A percentile compares a stretch with the other conserved stretches of the same genome.
Evolutionary conservation across 2,113 vertebrate genomes (phyloP).

Genomic region (Blennius ocellaris): DNA sequence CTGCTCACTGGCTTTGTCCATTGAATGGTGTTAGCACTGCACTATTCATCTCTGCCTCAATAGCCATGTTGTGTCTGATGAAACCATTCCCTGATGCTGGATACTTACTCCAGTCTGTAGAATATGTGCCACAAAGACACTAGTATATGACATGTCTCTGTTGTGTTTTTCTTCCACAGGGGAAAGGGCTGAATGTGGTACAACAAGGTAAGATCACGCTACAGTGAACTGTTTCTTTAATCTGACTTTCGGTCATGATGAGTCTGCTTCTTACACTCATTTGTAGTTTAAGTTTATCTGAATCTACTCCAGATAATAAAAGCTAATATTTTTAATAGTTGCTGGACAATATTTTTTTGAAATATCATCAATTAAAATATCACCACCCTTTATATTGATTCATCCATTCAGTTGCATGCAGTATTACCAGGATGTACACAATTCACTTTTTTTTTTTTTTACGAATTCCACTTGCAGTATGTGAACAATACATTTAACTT

Average conservation of each 20-base stretch:
- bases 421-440: too few relatives aligned
- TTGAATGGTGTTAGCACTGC: constrained; percentile 55
- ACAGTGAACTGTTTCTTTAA: constrained; percentile 20
- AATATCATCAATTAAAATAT: too few relatives aligned
- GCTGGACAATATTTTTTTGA: too few relatives aligned
- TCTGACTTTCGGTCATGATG: constrained; percentile 3
- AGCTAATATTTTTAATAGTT: not conserved
- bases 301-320: not conserved
- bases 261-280: constrained; percentile 13
- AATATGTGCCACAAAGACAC: constrained; percentile 49
- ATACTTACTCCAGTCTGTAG: constrained; percentile 45
- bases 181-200: constrained; percentile 96
- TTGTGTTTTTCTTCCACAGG: constrained; percentile 80
- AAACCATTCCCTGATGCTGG: constrained; percentile 34
- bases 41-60: constrained; percentile 73
- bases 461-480: not conserved
- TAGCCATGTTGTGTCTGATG: constrained; percentile 64
- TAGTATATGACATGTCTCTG: constrained; percentile 55
- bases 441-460: too few relatives aligned
- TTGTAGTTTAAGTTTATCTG: constrained; percentile 1
- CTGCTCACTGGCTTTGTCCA: constrained; percentile 67
- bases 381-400: too few relatives aligned
- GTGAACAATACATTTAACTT: not conserved
- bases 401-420: too few relatives aligned
- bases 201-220: constrained; percentile 91